Percentiles rank a stretch among this genome's conserved stretches.
phyloP scores from a whole-genome alignment of 2,888 invertebrate genomes.

The Pharmacophagus antenor region DNA sequence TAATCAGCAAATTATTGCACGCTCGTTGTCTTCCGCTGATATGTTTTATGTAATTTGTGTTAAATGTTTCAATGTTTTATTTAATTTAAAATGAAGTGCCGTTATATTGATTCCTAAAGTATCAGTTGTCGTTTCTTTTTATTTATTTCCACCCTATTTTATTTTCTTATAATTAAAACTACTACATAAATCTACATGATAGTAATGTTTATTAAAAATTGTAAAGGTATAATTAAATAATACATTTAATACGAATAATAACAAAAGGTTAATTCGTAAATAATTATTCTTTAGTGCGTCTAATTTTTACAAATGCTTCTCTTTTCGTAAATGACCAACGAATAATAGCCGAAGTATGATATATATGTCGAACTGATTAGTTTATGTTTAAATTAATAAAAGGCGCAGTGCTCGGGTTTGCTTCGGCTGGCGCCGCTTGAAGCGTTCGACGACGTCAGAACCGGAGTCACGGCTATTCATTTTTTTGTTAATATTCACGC shows the following conservation, averaged over 20 bases:
- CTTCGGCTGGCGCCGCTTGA: slow-evolving; percentile 74
- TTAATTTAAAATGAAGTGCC: slow-evolving; percentile 48
- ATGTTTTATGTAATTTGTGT: slow-evolving; percentile 79
- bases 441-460: slow-evolving; percentile 64
- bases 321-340: background rate
- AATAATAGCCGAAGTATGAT: slow-evolving; percentile 25
- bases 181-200: background rate
- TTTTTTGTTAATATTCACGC: slow-evolving; percentile 1
- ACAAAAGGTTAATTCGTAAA: slow-evolving; percentile 3
- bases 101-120: slow-evolving; percentile 53
- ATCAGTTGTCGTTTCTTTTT: slow-evolving; percentile 55
- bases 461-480: slow-evolving; percentile 40
- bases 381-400: slow-evolving; percentile 54
- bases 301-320: background rate
- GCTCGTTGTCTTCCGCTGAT: slow-evolving; percentile 73
- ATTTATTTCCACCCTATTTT: slow-evolving; percentile 43
- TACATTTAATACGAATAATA: background rate
- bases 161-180: slow-evolving; percentile 28
- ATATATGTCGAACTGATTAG: slow-evolving; percentile 47
- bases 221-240: background rate
- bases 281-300: background rate
- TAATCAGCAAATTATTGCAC: slow-evolving; percentile 77
- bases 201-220: background rate
- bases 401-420: slow-evolving; percentile 76
- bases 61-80: slow-evolving; percentile 52